Percentiles rank a stretch among this genome's conserved stretches.
Evolutionary conservation across 92 coral and sea anemone genomes (phyloP).

Genomic region (Bergia puertoricense): DNA sequence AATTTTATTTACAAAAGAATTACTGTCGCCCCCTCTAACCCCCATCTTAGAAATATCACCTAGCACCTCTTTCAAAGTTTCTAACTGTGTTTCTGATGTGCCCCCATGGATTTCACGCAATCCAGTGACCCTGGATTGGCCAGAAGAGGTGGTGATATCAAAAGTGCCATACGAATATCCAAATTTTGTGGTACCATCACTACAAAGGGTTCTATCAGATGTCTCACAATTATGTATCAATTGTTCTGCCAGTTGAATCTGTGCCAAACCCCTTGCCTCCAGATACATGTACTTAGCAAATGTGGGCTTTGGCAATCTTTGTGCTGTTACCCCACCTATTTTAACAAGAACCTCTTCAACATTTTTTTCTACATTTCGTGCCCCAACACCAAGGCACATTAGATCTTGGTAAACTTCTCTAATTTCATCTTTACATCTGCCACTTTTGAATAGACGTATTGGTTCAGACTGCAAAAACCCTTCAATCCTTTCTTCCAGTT

Average conservation of each 20-base stretch:
- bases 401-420: slow-evolving; percentile 9
- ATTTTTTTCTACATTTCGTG: slow-evolving; percentile 20
- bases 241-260: slow-evolving; percentile 16
- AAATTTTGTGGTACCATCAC: slow-evolving; percentile 39
- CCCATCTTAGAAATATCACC: neutral
- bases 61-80: neutral
- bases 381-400: slow-evolving; percentile 27
- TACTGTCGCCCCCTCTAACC: too few species aligned
- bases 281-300: neutral
- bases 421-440: neutral
- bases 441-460: neutral
- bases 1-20: neutral
- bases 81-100: neutral
- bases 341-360: neutral
- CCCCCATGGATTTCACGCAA: slow-evolving; percentile 10
- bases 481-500: slow-evolving; percentile 20
- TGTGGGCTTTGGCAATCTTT: slow-evolving; percentile 8
- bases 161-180: slow-evolving; percentile 22
- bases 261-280: neutral
- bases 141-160: slow-evolving; percentile 21
- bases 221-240: neutral
- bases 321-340: neutral
- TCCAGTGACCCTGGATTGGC: neutral
- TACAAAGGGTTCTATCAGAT: slow-evolving; percentile 10
- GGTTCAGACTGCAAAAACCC: neutral